Base-by-base conservation (phyloP, 2,113 vertebrate species). In the Rhinolophus sinicus region DNA sequence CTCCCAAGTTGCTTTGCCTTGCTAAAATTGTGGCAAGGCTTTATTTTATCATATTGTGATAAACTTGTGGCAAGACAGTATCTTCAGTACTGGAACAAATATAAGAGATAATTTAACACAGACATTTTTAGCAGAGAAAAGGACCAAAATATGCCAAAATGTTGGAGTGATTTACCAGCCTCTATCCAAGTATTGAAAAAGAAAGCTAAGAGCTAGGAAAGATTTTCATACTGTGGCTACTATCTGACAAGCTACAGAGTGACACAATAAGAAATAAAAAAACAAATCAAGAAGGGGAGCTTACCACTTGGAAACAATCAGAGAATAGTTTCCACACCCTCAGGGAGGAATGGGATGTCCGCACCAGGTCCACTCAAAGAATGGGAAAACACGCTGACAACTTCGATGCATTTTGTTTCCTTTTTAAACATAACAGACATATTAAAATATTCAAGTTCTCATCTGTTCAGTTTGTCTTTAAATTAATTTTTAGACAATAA, bases 401-500 rank as follows among this genome's bases (percentile, higher is more conserved):
- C 10, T 6, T 47, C 5, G 7, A 15, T 62, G 5, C 12, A 28
- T 90, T 80, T 69, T 80, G 14, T 90, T 94, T 72, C 15, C 8
- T 93, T 82, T 69, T 14, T 47, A 93, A 95, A 88, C 44, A 62
- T 67, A 58, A 47, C 0, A 75, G 24, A 19, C 52, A 50, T 52
- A 40, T 70, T 52, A 52, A 80, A 90, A 88, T 88, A 5, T 26
- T 70, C 9, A 16, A 44, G 2, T 30, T 87, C 11, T 83, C 10
- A 38, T 33, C 2, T 3, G 56, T 62, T 67, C 81, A 60, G 58
- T 56, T 90, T 89, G 64, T 93, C 28, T 78, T 88, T 97, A 88
- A 76, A 82, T 70, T 16, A 0, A 15, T 69, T 90, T 88, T 83
- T 73, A 67, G 38, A 58, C 93, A 96, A 91, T 73, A 67, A 92